Percentiles rank a stretch among this genome's conserved stretches.
phyloP scores from a whole-genome alignment of 2,797 vertebrate species.

The Paramormyrops hopkinsi region DNA sequence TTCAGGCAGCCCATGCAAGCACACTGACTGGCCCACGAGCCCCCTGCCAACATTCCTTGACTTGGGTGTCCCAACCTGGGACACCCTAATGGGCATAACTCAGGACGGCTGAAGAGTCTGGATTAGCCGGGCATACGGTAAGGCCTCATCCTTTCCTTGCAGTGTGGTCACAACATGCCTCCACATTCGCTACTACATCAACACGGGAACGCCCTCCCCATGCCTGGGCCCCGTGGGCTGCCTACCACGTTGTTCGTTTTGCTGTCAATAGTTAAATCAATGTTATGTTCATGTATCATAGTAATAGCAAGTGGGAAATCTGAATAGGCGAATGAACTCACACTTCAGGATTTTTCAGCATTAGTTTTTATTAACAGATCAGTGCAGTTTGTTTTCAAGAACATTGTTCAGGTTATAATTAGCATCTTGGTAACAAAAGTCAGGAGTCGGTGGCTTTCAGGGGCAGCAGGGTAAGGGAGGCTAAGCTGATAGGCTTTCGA shows the following conservation, averaged over 20 bases:
- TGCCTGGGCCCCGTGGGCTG: not conserved
- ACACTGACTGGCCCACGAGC: not conserved
- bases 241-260: not conserved
- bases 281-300: not conserved
- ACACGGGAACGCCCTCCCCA: not conserved
- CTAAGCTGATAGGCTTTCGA: slow-evolving; percentile 56
- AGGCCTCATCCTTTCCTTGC: slow-evolving; percentile 69
- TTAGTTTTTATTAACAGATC: not conserved
- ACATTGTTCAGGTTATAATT: not conserved
- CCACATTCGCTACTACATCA: not conserved
- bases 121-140: slow-evolving; percentile 73
- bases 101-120: slow-evolving; percentile 66
- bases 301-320: not conserved
- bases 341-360: not conserved
- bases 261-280: not conserved
- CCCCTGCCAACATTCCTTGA: slow-evolving; percentile 43
- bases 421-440: not conserved
- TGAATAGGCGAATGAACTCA: not conserved
- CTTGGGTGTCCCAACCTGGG: slow-evolving; percentile 58
- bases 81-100: slow-evolving; percentile 57
- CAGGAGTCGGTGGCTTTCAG: not conserved
- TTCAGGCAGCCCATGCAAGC: not conserved
- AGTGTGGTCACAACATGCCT: slow-evolving; percentile 36
- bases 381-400: not conserved
- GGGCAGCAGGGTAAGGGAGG: slow-evolving; percentile 32